These are phyloP conservation scores for Dicrostonyx torquatus DNA, from an alignment of 2,797 vertebrate genomes.

Conservation along the genomic window DNA sequence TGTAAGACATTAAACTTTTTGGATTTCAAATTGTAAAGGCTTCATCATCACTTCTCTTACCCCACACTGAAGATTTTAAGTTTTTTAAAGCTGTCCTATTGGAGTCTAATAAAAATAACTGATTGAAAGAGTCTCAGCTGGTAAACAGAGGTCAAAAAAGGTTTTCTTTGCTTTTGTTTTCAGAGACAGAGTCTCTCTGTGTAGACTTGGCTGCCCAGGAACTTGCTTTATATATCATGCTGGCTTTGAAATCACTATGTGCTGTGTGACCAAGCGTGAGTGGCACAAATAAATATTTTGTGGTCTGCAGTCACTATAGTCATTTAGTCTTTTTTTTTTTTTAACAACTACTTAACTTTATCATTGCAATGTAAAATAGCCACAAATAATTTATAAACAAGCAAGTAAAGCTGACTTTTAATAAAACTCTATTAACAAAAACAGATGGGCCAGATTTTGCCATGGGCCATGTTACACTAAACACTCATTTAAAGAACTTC, in stretches of 20 bases:
- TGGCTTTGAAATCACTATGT: background rate
- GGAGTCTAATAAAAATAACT: constrained; percentile 44
- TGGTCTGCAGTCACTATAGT: background rate
- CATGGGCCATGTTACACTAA: background rate
- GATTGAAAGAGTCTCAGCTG: background rate
- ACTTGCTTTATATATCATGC: background rate
- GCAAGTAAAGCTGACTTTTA: background rate
- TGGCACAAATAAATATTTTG: constrained; percentile 3
- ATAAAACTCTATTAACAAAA: constrained; percentile 22
- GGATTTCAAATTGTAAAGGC: background rate
- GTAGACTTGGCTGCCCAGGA: background rate
- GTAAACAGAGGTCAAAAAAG: background rate
- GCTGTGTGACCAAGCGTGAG: no score
- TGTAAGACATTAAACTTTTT: background rate
- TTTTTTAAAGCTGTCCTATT: constrained; percentile 23
- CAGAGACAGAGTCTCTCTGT: background rate
- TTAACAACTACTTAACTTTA: background rate
- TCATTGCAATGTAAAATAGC: background rate
- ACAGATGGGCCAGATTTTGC: background rate
- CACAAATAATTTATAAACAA: background rate
- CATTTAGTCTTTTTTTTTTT: background rate
- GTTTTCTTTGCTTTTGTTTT: background rate
- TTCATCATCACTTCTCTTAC: background rate
- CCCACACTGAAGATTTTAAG: background rate
- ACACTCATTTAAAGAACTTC: constrained; percentile 1